Base-by-base conservation (phyloP, 2,113 vertebrate genomes). In the Dasyornis broadbenti region DNA sequence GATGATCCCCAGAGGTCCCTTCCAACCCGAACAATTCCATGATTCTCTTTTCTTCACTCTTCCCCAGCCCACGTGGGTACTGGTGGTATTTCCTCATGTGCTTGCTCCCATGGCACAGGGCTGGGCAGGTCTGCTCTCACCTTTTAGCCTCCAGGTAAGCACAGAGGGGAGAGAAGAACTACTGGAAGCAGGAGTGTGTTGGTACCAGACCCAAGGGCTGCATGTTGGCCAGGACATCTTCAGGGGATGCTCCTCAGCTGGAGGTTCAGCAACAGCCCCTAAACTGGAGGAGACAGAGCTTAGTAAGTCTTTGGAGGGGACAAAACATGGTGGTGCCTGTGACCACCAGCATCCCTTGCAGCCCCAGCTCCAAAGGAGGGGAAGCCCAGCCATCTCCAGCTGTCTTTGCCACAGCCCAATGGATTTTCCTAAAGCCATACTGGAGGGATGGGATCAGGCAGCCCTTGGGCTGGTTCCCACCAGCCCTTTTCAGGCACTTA, bases 271-370 rank as follows among this genome's bases (percentile, higher is more conserved):
- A 91, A 19, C 26, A 82, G 26, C 33, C 33, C 52, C 39, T 15
- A 35, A 60, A 73, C 6, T 40, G 50, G n/a, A 88, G 21, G n/a
- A 80, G 26, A 13, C 3, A 3, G 30, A 56, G 33, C 21, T 86
- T 73, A 45, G 16, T 35, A 42, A 73, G n/a, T n/a, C 23, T 45
- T 90, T 61, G 13, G 30, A 81, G 13, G 16, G 42, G 14, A 61
- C 12, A 45, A 77, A 89, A 42, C 31, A 35, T 24, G 0, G 0
- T 1, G 8, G 22, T 56, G 8, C 7, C 11, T 0, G 0, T 57
- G 33, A 24, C 70, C 30, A 39, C 0, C 2, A 73, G 42, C 59
- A 80, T 20, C 13, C 45, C 14, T 69, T 53, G n/a, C 23, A 80
- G 31, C 22, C 35, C 35, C 11, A 28, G 18, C 23, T 85, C 27